These are phyloP conservation scores for Sebastes trivittatus DNA, from an alignment of 2,797 vertebrate species.

Conservation along the genomic window DNA sequence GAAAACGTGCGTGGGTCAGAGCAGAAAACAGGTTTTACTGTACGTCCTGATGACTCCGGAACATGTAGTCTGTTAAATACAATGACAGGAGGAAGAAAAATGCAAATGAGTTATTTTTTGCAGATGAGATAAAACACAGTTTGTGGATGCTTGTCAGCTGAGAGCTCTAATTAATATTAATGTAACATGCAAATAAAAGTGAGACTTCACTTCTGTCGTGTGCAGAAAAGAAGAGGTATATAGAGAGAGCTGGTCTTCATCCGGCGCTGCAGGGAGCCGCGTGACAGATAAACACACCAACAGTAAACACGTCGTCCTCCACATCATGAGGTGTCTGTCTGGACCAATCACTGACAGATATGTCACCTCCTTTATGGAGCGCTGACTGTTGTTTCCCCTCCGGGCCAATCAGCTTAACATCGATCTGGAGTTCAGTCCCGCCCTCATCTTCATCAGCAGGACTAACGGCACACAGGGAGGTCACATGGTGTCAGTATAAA, in stretches of 20 bases:
- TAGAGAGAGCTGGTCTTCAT: constrained; percentile 1
- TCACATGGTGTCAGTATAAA: not conserved
- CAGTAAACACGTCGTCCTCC: constrained; percentile 18
- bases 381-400: constrained; percentile 10
- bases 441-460: constrained; percentile 10
- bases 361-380: constrained; percentile 14
- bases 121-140: constrained; percentile 42
- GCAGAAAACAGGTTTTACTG: constrained; percentile 6
- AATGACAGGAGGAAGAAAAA: constrained; percentile 16
- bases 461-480: not conserved
- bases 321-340: constrained; percentile 9
- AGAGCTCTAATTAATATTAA: constrained; percentile 65
- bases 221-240: not conserved
- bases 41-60: not conserved
- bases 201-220: constrained; percentile 18
- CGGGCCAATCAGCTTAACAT: constrained; percentile 29
- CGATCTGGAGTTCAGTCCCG: constrained; percentile 13
- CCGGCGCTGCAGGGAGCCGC: constrained; percentile 22
- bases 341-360: constrained; percentile 26
- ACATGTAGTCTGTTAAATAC: constrained; percentile 3
- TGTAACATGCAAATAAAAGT: constrained; percentile 45
- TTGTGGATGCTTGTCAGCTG: constrained; percentile 46
- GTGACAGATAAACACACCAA: constrained; percentile 6
- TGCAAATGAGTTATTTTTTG: constrained; percentile 46
- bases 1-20: constrained; percentile 11